Evolutionary conservation across 2,888 invertebrate genomes (phyloP).

Genomic region (Cephus runcator): DNA sequence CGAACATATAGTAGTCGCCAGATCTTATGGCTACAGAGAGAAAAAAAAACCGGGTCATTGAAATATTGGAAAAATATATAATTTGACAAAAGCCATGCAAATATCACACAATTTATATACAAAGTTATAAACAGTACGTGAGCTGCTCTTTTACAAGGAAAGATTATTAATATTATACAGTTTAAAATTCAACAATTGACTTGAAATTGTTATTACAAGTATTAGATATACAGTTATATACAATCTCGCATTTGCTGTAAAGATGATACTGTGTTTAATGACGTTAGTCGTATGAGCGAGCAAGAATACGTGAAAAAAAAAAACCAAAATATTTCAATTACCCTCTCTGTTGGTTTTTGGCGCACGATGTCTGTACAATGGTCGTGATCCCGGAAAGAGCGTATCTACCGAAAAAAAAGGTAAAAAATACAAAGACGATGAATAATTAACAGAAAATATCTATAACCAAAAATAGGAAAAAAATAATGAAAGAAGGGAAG

Average conservation of each 20-base stretch:
- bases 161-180: background rate
- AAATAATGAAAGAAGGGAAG: slow-evolving; percentile 18
- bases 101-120: slow-evolving; percentile 8
- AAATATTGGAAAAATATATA: background rate
- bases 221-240: background rate
- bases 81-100: slow-evolving; percentile 35
- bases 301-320: background rate
- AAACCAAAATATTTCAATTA: slow-evolving; percentile 56
- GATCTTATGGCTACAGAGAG: slow-evolving; percentile 87
- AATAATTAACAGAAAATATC: slow-evolving; percentile 4
- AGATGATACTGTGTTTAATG: background rate
- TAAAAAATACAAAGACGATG: slow-evolving; percentile 21
- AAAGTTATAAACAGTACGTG: background rate
- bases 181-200: background rate
- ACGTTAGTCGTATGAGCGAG: background rate
- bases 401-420: slow-evolving; percentile 65
- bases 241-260: background rate
- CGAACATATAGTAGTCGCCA: slow-evolving; percentile 99
- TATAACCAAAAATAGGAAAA: slow-evolving; percentile 31
- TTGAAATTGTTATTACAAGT: background rate
- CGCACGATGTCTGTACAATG: slow-evolving; percentile 65
- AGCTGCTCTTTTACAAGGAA: background rate
- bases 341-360: slow-evolving; percentile 70
- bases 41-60: slow-evolving; percentile 13
- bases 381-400: slow-evolving; percentile 67